A percentile compares a stretch with the other conserved stretches of the same genome.
phyloP scores from a whole-genome alignment of 2,797 vertebrate genomes.

The Saguinus oedipus region DNA sequence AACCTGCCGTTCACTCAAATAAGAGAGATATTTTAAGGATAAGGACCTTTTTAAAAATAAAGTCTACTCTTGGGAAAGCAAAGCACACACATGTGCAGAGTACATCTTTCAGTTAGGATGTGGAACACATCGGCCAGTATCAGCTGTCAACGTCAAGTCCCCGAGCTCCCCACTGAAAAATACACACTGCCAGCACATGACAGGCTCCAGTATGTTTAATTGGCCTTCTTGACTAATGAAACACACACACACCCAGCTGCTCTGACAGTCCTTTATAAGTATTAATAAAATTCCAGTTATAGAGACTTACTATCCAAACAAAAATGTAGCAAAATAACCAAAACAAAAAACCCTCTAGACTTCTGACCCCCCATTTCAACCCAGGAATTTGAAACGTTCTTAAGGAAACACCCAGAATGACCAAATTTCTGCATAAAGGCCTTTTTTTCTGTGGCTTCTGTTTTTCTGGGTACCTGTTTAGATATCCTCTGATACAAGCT shows the following conservation, averaged over 20 bases:
- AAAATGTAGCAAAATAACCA: background rate
- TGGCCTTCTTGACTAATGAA: conserved; percentile 63
- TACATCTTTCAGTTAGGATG: background rate
- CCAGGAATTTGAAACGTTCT: background rate
- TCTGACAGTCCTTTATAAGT: background rate
- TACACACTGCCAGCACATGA: background rate
- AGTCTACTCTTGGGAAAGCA: background rate
- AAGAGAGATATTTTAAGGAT: background rate
- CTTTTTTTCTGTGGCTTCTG: background rate
- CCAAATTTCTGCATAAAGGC: background rate
- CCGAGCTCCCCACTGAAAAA: background rate
- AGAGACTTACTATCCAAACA: background rate
- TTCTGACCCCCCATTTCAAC: background rate
- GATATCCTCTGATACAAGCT: background rate
- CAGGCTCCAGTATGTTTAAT: conserved; percentile 69
- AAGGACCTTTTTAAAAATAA: background rate
- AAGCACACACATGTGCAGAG: background rate
- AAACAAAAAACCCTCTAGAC: background rate
- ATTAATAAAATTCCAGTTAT: background rate
- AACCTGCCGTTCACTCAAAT: background rate
- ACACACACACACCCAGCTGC: background rate
- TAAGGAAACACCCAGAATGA: background rate
- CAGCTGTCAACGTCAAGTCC: background rate
- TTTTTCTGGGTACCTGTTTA: background rate
- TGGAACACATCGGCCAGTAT: background rate